Evolutionary conservation across 1,140 invertebrate species (phyloP).

Genomic region (Telenomus remus): DNA sequence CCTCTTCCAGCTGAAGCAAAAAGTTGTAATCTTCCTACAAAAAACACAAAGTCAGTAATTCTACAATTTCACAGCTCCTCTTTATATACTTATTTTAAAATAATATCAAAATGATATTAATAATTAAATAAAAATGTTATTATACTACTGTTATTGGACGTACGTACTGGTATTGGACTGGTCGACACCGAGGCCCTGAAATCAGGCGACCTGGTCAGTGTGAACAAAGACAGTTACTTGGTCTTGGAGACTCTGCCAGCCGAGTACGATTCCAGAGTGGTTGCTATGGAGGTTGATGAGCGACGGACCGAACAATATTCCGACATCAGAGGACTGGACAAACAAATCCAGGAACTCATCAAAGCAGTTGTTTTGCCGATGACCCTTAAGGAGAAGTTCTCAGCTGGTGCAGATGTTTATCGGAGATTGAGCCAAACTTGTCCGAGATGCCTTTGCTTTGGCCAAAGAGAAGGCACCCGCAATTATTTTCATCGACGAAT

Average conservation of each 20-base stretch:
- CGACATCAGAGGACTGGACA: no score
- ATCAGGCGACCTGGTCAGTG: slow-evolving; percentile 98
- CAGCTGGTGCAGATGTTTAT: slow-evolving; percentile 99
- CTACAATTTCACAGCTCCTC: no score
- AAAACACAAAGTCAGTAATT: no score
- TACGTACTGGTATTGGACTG: slow-evolving; percentile 98
- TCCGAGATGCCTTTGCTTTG: slow-evolving; percentile 98
- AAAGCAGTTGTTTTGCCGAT: slow-evolving; percentile 98
- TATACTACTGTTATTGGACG: no score
- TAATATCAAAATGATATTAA: no score
- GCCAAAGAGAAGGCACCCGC: slow-evolving; percentile 99
- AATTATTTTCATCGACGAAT: slow-evolving; percentile 99
- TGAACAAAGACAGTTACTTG: slow-evolving; percentile 99
- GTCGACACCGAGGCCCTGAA: slow-evolving; percentile 98
- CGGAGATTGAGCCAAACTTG: no score
- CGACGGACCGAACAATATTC: slow-evolving; percentile 99
- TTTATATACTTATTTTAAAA: no score
- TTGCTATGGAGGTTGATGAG: slow-evolving; percentile 99
- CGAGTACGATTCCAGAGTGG: slow-evolving; percentile 98
- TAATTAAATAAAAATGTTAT: no score
- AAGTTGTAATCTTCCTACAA: no score
- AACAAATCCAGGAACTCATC: no score
- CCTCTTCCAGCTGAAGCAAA: no score
- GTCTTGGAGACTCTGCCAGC: slow-evolving; percentile 99
- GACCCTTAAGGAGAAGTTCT: slow-evolving; percentile 99